Evolutionary conservation across 2,888 invertebrate genomes (phyloP), one percentile per base, ranked within the genome.

Genomic region (Horisme vitalbata): DNA sequence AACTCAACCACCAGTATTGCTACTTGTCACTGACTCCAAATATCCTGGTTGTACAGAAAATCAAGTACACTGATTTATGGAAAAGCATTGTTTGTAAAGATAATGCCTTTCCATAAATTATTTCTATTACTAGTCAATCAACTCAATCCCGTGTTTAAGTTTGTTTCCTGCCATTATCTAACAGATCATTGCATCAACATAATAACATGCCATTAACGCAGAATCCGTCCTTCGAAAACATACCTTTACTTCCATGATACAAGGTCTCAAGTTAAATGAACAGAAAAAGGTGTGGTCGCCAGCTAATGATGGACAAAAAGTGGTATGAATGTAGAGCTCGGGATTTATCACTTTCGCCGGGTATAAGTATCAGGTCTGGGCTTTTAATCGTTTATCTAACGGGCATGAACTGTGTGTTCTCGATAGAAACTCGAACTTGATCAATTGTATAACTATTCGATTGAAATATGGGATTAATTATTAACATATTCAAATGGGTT

Each of bases 261-360:
- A 52, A 38, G 45, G 45, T 37, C 13, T 36, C 9, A 27, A 38
- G 28, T 51, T 10, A 27, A 35, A 44, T 44, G 20, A 23, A 0
- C 31, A 4, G 14, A 9, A 23, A 36, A 41, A 54, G 55, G 54
- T 52, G 55, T 52, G 55, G 53, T 55, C 48, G 41, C 26, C 30
- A 18, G 41, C 55, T 66, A 65, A 61, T 63, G 60, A 46, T 55
- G 50, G 35, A 57, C 61, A 68, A 69, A 70, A 70, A 68, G 55
- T 64, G 41, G 46, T 55, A 47, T 49, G 57, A 58, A 59, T 59
- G 60, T 61, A 46, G 59, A 63, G 62, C 63, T 67, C 70, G 68
- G 65, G 68, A 74, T 73, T 75, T 70, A 69, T 76, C 75, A 81
- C 82, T 81, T 81, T 82, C 79, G 71, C 66, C 61, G 24, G 46